Percentiles rank a stretch among this genome's conserved stretches.
Conservation (phyloP, 2,888 invertebrate genomes). For the Meteorus cinctellus region DNA sequence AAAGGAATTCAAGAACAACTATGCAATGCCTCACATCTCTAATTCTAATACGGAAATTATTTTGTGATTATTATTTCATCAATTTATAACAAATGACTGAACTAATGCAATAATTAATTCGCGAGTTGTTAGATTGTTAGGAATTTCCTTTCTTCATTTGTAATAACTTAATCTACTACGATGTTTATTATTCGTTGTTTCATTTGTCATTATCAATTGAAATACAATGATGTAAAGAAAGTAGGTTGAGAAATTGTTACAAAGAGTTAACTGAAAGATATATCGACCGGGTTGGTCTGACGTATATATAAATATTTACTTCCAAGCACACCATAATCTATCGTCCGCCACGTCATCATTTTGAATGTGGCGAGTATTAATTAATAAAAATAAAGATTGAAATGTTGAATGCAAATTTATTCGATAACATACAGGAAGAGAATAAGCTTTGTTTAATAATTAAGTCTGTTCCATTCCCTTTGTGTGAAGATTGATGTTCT, state of each 20-base stretch:
- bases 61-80: too few species aligned
- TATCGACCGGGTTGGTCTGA: not conserved
- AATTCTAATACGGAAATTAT: too few species aligned
- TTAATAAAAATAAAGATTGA: not conserved
- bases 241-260: not conserved
- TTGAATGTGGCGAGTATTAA: not conserved
- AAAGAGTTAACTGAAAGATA: not conserved
- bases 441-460: not conserved
- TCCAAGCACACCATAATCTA: not conserved
- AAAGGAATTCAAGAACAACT: not conserved
- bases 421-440: not conserved
- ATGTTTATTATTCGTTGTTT: not conserved
- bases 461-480: not conserved
- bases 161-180: not conserved
- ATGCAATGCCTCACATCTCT: too few species aligned
- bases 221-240: not conserved
- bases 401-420: not conserved
- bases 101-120: not conserved
- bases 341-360: not conserved
- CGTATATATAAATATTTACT: conserved; percentile 4
- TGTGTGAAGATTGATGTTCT: not conserved
- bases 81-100: not conserved
- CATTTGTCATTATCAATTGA: not conserved
- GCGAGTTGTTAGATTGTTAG: not conserved
- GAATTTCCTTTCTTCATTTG: not conserved